Evolutionary conservation across 64 coral and sea anemone genomes (phyloP), one percentile per base, ranked within the genome.

Genomic region (Montipora capricornis): DNA sequence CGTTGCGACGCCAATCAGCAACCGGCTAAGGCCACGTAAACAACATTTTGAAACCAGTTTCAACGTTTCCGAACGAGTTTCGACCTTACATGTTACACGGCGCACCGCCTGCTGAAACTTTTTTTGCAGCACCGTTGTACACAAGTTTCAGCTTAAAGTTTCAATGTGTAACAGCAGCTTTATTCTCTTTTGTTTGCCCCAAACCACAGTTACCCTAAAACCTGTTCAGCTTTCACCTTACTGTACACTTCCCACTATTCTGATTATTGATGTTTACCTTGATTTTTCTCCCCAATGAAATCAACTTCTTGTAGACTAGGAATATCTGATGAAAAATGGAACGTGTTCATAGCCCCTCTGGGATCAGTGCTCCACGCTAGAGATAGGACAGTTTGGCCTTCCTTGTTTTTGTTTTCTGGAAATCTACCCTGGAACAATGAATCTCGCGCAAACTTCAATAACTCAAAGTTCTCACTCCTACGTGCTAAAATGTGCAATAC

Each of bases 361-460:
- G 78, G 78, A 55, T 80, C 46, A 10, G 78, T 53, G 17, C 55
- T 47, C 78, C 78, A 80, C 1, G 49, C 48, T 6, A 80, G 3
- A 57, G 78, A 55, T 6, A 80, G 78, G 24, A 76, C 46, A 12
- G 24, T 76, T 76, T 76, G 44, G 74, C 74, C 74, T 44, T 76
- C 22, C 2, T 4, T 45, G 13, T 76, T 76, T 37, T 14, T 76
- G 26, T 44, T 37, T 45, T 76, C 74, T 2, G 74, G 74, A 46
- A 76, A 76, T 10, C 46, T 76, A 0, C 74, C 74, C 11, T 24
- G 29, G 8, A 76, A 76, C 29, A 76, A 47, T 37, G 46, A 76
- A 46, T 76, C 74, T 47, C 37, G 5, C 4, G 29, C 24, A 76
- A 46, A 76, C 29, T 76, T 76, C 8, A 76, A 76, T 0, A 47